Conservation (phyloP, 1,140 invertebrate genomes). For the Glossosoma conforme region DNA sequence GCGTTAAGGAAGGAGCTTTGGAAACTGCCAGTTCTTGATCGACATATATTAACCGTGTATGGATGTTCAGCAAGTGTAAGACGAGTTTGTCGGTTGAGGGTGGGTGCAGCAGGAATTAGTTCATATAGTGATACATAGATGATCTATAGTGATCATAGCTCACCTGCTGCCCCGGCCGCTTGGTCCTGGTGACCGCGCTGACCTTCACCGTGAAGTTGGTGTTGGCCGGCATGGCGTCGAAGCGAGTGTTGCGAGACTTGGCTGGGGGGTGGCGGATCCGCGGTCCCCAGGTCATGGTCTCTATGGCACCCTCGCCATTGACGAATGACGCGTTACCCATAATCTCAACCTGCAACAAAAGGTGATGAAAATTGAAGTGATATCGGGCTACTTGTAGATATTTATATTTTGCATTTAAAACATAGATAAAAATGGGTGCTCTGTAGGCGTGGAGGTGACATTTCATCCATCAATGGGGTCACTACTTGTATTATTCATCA, state of each 20-base stretch:
- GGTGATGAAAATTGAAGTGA: not conserved
- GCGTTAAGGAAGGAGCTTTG: too few relatives aligned
- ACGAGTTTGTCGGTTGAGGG: too few relatives aligned
- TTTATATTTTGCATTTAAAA: too few relatives aligned
- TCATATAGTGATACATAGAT: not conserved
- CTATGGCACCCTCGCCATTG: constrained; percentile 49
- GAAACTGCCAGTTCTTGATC: too few relatives aligned
- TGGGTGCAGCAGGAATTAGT: too few relatives aligned
- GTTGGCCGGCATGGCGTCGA: constrained; percentile 66
- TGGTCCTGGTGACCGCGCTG: constrained; percentile 65
- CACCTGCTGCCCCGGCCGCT: constrained; percentile 58
- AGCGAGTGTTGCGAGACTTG: constrained; percentile 47
- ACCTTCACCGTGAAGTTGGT: constrained; percentile 74
- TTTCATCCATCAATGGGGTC: too few relatives aligned
- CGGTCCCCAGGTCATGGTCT: constrained; percentile 54
- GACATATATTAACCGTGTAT: too few relatives aligned
- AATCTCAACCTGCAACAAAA: constrained; percentile 47
- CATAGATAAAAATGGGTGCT: too few relatives aligned
- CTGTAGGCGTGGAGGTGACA: too few relatives aligned
- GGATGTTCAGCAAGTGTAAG: too few relatives aligned
- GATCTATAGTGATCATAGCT: not conserved
- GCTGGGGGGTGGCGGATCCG: constrained; percentile 53
- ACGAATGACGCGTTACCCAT: constrained; percentile 56
- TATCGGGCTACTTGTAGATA: too few relatives aligned
- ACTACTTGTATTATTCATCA: too few relatives aligned